A percentile compares a stretch with the other conserved stretches of the same genome.
These are phyloP conservation scores for Isoperla grammatica DNA, from an alignment of 2,888 invertebrate genomes.

Conservation along the genomic window DNA sequence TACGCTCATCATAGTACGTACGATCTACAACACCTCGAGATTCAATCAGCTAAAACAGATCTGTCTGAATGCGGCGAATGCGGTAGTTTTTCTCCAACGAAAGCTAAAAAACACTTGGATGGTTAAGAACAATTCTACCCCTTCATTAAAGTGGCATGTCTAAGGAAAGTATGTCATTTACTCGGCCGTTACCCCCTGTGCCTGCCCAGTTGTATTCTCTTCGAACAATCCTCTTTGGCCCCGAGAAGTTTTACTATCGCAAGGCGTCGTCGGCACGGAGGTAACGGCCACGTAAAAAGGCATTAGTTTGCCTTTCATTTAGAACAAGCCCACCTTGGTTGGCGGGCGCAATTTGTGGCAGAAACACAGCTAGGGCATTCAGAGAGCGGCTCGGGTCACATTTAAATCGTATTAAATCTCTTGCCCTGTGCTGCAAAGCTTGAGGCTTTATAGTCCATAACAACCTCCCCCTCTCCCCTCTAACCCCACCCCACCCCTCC, in stretches of 20 bases:
- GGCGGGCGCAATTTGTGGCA: conserved; percentile 12
- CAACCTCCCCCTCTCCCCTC: not conserved
- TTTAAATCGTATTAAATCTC: conserved; percentile 18
- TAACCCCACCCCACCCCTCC: not conserved
- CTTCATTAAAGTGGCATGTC: not conserved
- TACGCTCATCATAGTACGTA: not conserved
- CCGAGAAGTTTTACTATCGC: conserved; percentile 5
- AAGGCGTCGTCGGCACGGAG: not conserved
- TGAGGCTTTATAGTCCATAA: conserved; percentile 13
- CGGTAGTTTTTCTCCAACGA: not conserved
- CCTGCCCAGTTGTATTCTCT: not conserved
- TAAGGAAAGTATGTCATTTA: conserved; percentile 3
- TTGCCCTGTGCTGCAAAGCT: not conserved
- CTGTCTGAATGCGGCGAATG: not conserved
- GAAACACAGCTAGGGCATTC: conserved; percentile 11
- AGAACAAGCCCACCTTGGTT: not conserved
- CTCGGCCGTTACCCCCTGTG: not conserved
- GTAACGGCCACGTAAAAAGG: conserved; percentile 15
- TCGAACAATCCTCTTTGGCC: conserved; percentile 3
- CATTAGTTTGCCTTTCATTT: conserved; percentile 16
- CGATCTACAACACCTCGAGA: not conserved
- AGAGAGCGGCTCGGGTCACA: conserved; percentile 13
- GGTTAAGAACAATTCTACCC: conserved; percentile 5
- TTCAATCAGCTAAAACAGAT: not conserved
- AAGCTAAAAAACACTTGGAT: not conserved